phyloP scores from a whole-genome alignment of 2,888 invertebrate species.

The Thymelicus lineola region DNA sequence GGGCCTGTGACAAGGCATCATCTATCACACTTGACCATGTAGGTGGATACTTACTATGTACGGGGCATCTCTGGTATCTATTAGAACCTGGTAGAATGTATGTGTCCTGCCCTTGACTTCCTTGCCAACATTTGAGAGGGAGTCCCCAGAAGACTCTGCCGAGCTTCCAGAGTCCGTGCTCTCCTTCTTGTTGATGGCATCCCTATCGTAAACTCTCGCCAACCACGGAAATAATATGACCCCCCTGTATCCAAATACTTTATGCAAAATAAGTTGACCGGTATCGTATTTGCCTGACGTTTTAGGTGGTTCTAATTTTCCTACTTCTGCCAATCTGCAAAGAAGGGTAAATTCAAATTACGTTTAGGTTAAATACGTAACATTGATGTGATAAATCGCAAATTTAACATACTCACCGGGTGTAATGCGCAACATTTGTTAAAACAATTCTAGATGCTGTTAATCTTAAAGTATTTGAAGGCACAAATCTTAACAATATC shows the following conservation, averaged over 20 bases:
- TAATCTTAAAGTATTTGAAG: conserved; percentile 67
- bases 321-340: conserved; percentile 96
- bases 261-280: conserved; percentile 97
- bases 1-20: conserved; percentile 4
- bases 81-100: conserved; percentile 98
- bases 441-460: conserved; percentile 70
- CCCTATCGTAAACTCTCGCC: conserved; percentile 97
- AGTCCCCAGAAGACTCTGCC: conserved; percentile 65
- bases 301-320: conserved; percentile 95
- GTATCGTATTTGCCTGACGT: conserved; percentile 96
- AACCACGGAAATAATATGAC: conserved; percentile 99
- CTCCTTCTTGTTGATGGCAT: conserved; percentile 90
- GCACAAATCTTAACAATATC: conserved; percentile 77
- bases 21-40: not conserved
- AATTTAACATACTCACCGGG: conserved; percentile 61
- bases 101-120: conserved; percentile 96
- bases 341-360: conserved; percentile 34
- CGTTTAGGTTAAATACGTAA: conserved; percentile 70
- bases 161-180: conserved; percentile 62
- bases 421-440: conserved; percentile 76
- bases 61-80: conserved; percentile 98
- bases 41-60: conserved; percentile 91
- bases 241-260: conserved; percentile 98
- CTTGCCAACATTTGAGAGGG: conserved; percentile 87
- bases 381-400: conserved; percentile 40